phyloP scores from a whole-genome alignment of 2,797 vertebrate genomes.

The Acanthiza pusilla region DNA sequence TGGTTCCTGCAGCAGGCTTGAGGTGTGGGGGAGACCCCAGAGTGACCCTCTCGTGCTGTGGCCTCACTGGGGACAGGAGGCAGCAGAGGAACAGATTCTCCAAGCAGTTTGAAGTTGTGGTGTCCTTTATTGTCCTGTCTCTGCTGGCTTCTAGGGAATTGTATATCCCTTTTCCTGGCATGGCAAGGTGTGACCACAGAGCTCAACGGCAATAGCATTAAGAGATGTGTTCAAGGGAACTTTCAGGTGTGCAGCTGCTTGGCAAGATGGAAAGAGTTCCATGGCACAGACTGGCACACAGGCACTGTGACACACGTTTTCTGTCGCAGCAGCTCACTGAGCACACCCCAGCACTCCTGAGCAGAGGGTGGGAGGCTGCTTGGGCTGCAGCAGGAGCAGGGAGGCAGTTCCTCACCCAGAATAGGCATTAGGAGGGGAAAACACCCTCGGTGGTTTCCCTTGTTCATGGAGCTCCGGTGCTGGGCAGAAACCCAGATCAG shows the following conservation, averaged over 20 bases:
- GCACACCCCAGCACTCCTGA: background rate
- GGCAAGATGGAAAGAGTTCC: background rate
- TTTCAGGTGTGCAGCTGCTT: background rate
- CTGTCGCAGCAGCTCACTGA: background rate
- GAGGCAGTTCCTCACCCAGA: background rate
- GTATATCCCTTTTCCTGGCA: background rate
- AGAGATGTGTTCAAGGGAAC: too few relatives aligned
- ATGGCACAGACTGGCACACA: background rate
- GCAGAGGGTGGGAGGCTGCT: background rate
- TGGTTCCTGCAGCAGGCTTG: background rate
- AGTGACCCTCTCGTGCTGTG: accelerated
- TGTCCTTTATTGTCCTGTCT: background rate
- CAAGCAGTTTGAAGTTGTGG: background rate
- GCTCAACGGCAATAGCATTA: background rate
- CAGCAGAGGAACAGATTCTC: background rate
- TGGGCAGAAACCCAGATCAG: background rate
- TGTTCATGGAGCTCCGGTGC: background rate
- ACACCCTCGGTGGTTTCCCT: background rate
- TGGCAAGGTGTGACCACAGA: background rate
- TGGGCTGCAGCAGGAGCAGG: background rate
- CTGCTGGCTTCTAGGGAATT: background rate
- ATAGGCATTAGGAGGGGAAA: background rate
- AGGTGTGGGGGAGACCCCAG: background rate
- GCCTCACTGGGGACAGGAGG: accelerated
- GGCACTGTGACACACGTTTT: background rate